These are phyloP conservation scores for Acanthurus tractus DNA, from an alignment of 2,797 vertebrate genomes.

Conservation along the genomic window DNA sequence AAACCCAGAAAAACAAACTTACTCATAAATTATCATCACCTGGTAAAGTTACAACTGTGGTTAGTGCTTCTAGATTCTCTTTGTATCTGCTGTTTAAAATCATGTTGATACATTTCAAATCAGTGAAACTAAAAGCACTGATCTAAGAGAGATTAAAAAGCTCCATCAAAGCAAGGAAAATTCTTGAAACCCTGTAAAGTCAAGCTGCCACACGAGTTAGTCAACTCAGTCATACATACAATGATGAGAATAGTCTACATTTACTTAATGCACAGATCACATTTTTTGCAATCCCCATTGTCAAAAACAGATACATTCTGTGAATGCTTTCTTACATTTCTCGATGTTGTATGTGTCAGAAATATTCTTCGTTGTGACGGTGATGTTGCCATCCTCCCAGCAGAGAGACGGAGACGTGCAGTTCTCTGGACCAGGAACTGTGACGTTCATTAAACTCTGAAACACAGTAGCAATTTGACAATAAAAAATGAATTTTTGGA, in stretches of 20 bases:
- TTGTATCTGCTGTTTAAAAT: neutral
- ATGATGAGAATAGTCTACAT: too few species aligned
- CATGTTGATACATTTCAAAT: neutral
- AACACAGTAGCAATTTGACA: slow-evolving; percentile 46
- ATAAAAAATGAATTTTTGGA: neutral
- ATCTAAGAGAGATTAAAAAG: too few species aligned
- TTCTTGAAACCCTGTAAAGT: too few species aligned
- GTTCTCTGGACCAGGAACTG: slow-evolving; percentile 85
- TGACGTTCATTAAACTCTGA: slow-evolving; percentile 86
- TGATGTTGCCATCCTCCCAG: slow-evolving; percentile 83
- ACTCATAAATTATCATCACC: neutral
- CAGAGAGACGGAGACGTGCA: slow-evolving; percentile 88
- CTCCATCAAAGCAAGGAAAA: too few species aligned
- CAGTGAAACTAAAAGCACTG: too few species aligned
- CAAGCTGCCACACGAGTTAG: too few species aligned
- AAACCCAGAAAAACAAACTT: neutral
- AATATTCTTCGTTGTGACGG: slow-evolving; percentile 86
- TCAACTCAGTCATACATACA: too few species aligned
- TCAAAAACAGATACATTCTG: too few species aligned
- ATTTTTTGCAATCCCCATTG: too few species aligned
- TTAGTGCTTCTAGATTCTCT: neutral
- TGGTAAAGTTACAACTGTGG: neutral
- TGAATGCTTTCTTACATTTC: slow-evolving; percentile 87
- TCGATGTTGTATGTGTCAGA: slow-evolving; percentile 80
- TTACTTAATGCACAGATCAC: too few species aligned